Base-by-base conservation (phyloP, 1,140 invertebrate genomes). In the Adoxophyes honmai region DNA sequence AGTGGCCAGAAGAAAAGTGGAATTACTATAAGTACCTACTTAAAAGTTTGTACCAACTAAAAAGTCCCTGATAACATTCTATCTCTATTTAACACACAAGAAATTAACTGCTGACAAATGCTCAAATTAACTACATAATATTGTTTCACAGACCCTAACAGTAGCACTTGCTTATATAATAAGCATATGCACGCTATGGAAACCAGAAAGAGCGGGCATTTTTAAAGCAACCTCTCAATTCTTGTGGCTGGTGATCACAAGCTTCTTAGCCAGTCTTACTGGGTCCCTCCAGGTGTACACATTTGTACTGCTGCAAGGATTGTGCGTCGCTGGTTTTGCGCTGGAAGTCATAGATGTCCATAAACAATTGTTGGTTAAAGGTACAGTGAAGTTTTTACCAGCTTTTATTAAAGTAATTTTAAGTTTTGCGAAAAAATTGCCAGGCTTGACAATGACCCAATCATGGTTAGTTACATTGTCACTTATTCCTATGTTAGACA, bases 191-290 rank as follows among this genome's bases (percentile, higher is more conserved):
- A 79, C 73, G 39, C 81, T 92, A 52, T 94, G 93, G 93, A 91
- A 81, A 52, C 91, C 91, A 28, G 81, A 91, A 56, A 91, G 91
- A 64, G 91, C 91, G 21, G 66, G 64, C 13, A 68, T 90, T 34
- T 94, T 94, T 66, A 88, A 89, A 52, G 90, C 90, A 33, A 81
- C 88, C 4, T 92, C 93, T 0, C 90, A 91, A 38, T 73, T 90
- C 0, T 73, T 94, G 1, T 94, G 93, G 93, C 78, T 93, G 2
- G 78, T 93, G 1, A 78, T 92, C 14, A 92, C 91, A 42, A 88
- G 92, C 51, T 93, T 91, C 68, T 15, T 94, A 6, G 91, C 93
- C 3, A 92, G 92, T 65, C 68, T 91, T 21, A 89, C 92, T 16
- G 91, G 91, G 6, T 78, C 89, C 16, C 91, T 92, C 52, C 90